A percentile compares a stretch with the other conserved stretches of the same genome.
Evolutionary conservation across 1,140 invertebrate genomes (phyloP).

Genomic region (Drosophila suzukii): DNA sequence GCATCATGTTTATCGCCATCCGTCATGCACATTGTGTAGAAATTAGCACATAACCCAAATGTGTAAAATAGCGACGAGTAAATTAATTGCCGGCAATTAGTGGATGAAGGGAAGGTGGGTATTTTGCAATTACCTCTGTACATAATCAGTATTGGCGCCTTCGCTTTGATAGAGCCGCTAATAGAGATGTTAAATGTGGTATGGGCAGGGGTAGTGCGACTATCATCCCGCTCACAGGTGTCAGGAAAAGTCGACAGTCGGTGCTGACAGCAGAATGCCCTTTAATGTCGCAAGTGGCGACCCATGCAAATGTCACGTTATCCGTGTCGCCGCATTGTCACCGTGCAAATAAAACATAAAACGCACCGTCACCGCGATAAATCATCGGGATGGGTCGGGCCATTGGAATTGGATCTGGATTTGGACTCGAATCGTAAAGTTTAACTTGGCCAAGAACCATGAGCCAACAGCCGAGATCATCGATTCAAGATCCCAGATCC

Average conservation of each 20-base stretch:
- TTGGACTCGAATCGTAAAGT: constrained; percentile 6
- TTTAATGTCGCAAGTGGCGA: constrained; percentile 73
- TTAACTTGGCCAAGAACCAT: constrained; percentile 4
- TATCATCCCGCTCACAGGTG: constrained; percentile 61
- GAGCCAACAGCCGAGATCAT: neutral
- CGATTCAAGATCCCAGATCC: constrained; percentile 4
- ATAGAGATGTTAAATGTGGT: constrained; percentile 24
- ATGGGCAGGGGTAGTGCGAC: neutral
- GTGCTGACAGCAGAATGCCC: constrained; percentile 76
- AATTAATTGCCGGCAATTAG: constrained; percentile 76
- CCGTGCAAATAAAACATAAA: constrained; percentile 77
- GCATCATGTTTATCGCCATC: constrained; percentile 80
- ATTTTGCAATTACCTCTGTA: constrained; percentile 35
- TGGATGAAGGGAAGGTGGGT: neutral
- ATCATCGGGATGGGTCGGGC: constrained; percentile 55
- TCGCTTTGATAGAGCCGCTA: constrained; percentile 56
- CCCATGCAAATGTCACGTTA: constrained; percentile 76
- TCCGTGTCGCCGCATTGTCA: constrained; percentile 62
- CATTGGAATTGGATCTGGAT: constrained; percentile 22
- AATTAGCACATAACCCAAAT: constrained; percentile 81
- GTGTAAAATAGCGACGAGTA: constrained; percentile 76
- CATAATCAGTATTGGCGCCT: constrained; percentile 57
- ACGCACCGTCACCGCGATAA: constrained; percentile 71
- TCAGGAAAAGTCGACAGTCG: constrained; percentile 33
- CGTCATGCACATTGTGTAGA: constrained; percentile 81